Evolutionary conservation across 2,113 vertebrate species (phyloP).

Genomic region (Pampusana beccarii): DNA sequence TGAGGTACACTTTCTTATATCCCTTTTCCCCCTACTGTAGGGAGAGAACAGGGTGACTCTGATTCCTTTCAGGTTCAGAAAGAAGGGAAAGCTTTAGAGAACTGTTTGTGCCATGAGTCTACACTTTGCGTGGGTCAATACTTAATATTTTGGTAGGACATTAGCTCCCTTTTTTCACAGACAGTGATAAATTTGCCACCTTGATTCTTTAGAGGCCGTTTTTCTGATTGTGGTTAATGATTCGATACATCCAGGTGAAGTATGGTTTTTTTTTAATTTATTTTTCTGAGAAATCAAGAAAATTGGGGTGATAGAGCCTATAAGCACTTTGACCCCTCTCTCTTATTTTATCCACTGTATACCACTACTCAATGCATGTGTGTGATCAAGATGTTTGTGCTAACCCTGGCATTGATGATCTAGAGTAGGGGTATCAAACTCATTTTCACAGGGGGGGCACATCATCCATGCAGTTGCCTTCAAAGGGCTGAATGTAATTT

Average conservation of each 20-base stretch:
- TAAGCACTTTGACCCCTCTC: neutral
- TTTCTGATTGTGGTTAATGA: neutral
- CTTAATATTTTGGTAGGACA: neutral
- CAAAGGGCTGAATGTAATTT: too few species aligned
- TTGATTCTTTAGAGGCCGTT: neutral
- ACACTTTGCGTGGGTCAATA: neutral
- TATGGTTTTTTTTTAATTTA: fast-evolving
- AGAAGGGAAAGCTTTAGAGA: neutral
- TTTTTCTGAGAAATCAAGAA: neutral
- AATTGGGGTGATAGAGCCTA: neutral
- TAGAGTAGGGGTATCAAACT: too few species aligned
- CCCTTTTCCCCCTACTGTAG: neutral
- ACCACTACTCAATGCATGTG: neutral
- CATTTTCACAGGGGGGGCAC: too few species aligned
- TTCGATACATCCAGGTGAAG: neutral
- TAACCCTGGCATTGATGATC: neutral
- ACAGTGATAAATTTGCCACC: neutral
- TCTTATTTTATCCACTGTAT: neutral
- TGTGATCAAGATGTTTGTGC: neutral
- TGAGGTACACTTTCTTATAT: neutral
- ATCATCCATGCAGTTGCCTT: too few species aligned
- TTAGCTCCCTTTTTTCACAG: neutral
- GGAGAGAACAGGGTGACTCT: neutral
- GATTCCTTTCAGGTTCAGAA: neutral
- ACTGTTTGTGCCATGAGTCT: neutral